phyloP scores from a whole-genome alignment of 2,888 invertebrate genomes.

The Tinea semifulvella region DNA sequence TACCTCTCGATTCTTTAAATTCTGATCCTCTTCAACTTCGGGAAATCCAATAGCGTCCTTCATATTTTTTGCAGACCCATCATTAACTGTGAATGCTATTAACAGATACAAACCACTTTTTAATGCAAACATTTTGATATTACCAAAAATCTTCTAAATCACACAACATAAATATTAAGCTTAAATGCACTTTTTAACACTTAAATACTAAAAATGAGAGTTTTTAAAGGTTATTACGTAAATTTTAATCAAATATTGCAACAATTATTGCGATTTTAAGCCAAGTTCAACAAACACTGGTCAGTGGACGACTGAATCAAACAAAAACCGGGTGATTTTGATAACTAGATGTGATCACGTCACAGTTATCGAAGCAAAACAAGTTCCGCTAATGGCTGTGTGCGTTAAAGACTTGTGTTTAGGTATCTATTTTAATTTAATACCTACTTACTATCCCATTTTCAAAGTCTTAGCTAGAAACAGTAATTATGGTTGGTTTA shows the following conservation, averaged over 20 bases:
- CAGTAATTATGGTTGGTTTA: no score
- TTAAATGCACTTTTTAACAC: background rate
- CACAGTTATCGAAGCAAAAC: constrained; percentile 3
- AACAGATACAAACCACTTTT: constrained; percentile 21
- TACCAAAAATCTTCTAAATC: no score
- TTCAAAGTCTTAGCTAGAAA: no score
- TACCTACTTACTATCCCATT: no score
- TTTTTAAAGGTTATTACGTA: background rate
- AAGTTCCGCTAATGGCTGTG: no score
- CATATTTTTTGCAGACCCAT: constrained; percentile 23
- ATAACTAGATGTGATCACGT: background rate
- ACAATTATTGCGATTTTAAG: no score
- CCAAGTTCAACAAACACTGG: constrained; percentile 3
- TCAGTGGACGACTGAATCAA: background rate
- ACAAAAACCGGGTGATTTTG: background rate
- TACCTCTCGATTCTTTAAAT: constrained; percentile 45
- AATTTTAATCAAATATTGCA: background rate
- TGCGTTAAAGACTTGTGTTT: no score
- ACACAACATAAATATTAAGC: background rate
- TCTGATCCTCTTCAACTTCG: constrained; percentile 43
- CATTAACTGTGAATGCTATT: constrained; percentile 17
- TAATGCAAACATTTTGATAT: background rate
- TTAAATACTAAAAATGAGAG: background rate
- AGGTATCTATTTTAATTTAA: no score
- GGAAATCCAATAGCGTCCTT: constrained; percentile 48